phyloP scores from a whole-genome alignment of 2,113 vertebrate species.

The Leucosticte australis region DNA sequence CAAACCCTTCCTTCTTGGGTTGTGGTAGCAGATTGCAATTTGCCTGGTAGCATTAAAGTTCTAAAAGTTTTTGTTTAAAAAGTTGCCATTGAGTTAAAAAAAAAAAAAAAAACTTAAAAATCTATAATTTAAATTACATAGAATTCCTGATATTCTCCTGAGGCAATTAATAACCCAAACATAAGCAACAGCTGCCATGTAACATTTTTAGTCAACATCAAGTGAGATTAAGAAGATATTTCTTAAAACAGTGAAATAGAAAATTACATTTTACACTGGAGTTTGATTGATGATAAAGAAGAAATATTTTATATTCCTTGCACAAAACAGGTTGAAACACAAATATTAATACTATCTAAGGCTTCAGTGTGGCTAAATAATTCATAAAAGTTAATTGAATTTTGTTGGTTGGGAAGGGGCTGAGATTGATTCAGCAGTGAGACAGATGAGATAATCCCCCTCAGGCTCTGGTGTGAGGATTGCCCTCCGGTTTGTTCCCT shows the following conservation, averaged over 20 bases:
- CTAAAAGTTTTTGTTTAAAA: conserved; percentile 30
- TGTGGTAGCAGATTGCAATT: conserved; percentile 46
- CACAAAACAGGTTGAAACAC: not conserved
- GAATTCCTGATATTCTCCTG: not conserved
- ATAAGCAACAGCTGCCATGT: not conserved
- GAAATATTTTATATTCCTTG: not conserved
- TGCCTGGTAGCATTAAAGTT: conserved; percentile 6
- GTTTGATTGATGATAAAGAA: not conserved
- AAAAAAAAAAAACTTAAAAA: not conserved
- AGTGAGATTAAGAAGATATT: not conserved
- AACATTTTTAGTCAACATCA: not conserved
- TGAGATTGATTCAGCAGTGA: not conserved
- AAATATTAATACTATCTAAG: conserved; percentile 35
- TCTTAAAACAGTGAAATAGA: not conserved
- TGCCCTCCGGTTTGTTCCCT: not conserved
- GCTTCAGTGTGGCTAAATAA: conserved; percentile 15
- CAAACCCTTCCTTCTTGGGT: conserved; percentile 13
- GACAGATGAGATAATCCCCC: not conserved
- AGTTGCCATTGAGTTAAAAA: not conserved
- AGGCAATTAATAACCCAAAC: not conserved
- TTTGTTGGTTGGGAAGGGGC: conserved; percentile 1
- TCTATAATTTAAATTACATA: not conserved
- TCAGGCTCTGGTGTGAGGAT: not conserved
- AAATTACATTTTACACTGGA: not conserved
- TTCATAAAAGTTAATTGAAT: conserved; percentile 52